Evolutionary conservation across 2,113 vertebrate genomes (phyloP), one percentile per base, ranked within the genome.

Genomic region (Benitochromis conjunctus): DNA sequence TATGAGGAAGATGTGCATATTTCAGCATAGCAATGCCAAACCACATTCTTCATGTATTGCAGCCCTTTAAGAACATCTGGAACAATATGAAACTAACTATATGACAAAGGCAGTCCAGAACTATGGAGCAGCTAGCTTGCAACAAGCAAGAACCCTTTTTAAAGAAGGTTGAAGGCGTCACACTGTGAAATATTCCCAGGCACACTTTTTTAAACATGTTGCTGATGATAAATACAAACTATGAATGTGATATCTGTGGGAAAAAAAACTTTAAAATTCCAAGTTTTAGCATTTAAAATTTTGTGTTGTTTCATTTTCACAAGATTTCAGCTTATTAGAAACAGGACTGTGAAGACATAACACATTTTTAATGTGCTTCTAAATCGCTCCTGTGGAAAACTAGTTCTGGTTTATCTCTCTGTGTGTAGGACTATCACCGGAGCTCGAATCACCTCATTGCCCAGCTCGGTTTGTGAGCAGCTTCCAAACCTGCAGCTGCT

Each of bases 401-500:
- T 31, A 51, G 69, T 29, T 31, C 71, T n/a, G 10, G 26, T 91
- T 81, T 83, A 57, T 85, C 24, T 81, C 54, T 86, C 53, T 95
- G 79, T 95, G 77, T 89, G 95, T 86, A 99, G 98, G 92, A 98
- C 98, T 21, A 97, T 99, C 87, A 99, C 98, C 43, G 98, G 98
- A 92, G 96, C 98, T 64, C 96, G 94, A 92, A 97, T 99, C 93
- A 96, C 95, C 24, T 97, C 96, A 88, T 96, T 99, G 74, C 98
- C 98, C 43, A 89, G 38, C 56, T 94, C 94, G 1, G 92, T 98
- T 90, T 99, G 98, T 94, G 96, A 97, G 69, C 97, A 98, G 92
- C 95, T 99, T 90, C 97, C 96, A 84, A 98, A 97, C 94, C 97
- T 99, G 55, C 97, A 97, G 96, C 94, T 98, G 84, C 96, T 99